Conservation (phyloP, 1,140 invertebrate genomes). For the Hesperophylax magnus region DNA sequence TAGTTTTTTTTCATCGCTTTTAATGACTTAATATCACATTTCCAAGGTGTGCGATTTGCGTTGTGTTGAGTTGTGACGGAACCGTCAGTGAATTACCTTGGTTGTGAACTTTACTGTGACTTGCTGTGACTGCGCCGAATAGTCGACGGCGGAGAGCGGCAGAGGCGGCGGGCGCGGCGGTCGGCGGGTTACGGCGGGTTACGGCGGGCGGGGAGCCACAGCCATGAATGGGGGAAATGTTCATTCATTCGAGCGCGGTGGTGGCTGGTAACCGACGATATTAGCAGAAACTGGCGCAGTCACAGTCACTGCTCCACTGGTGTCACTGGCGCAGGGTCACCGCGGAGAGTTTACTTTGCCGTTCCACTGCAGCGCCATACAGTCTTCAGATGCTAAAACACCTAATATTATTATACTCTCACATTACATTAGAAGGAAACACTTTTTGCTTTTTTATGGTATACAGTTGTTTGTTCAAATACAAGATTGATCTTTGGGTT, state of each 20-base stretch:
- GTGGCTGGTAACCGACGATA: not conserved
- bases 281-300: too few species aligned
- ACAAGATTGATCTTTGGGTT: too few species aligned
- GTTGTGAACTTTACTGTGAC: too few species aligned
- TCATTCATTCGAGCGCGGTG: conserved; percentile 9
- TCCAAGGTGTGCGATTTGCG: too few species aligned
- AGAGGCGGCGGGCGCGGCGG: not conserved
- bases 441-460: too few species aligned
- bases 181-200: not conserved
- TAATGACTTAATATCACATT: too few species aligned
- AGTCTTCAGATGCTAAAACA: not conserved
- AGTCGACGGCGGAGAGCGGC: not conserved
- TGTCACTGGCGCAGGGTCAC: conserved; percentile 10
- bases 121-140: too few species aligned
- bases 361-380: not conserved
- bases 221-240: conserved; percentile 33
- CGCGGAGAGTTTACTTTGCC: conserved; percentile 4
- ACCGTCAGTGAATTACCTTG: too few species aligned
- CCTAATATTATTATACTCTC: not conserved
- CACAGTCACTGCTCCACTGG: not conserved
- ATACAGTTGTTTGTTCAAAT: too few species aligned
- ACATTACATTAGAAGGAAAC: too few species aligned
- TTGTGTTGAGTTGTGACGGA: too few species aligned
- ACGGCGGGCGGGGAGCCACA: not conserved
- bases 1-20: too few species aligned